Percentiles rank a stretch among this genome's conserved stretches.
phyloP scores from a whole-genome alignment of 2,797 vertebrate species.

The Aphelocoma californica region DNA sequence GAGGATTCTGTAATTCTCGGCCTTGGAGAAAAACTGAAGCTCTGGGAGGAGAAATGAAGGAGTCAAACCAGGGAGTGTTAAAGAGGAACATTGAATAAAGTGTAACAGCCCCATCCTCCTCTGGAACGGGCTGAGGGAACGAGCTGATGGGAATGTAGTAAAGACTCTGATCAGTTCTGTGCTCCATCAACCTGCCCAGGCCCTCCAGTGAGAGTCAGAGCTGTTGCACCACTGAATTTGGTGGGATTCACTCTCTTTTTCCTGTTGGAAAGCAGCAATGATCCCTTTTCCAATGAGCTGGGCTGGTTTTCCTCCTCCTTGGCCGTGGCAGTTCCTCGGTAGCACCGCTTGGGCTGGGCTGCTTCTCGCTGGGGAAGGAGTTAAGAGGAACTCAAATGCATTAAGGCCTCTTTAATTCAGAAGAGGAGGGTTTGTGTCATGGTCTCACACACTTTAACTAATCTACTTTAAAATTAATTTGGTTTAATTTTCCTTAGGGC shows the following conservation, averaged over 20 bases:
- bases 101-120: background rate
- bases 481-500: constrained; percentile 61
- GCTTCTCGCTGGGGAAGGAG: background rate
- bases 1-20: background rate
- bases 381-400: background rate
- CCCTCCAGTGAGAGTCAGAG: background rate
- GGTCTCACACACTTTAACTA: constrained; percentile 53
- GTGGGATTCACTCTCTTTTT: background rate
- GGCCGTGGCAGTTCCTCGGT: background rate
- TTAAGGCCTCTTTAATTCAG: constrained; percentile 21
- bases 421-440: constrained; percentile 19
- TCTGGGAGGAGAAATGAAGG: background rate
- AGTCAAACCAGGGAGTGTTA: background rate
- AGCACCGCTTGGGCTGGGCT: background rate
- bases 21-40: background rate
- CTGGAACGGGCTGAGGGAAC: background rate
- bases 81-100: background rate
- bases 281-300: accelerated
- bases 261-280: accelerated
- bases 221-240: background rate
- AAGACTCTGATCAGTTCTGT: background rate
- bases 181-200: background rate
- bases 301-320: background rate
- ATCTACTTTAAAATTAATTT: constrained; percentile 66
- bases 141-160: background rate